phyloP scores from a whole-genome alignment of 2,113 vertebrate genomes.

The Albula goreensis region DNA sequence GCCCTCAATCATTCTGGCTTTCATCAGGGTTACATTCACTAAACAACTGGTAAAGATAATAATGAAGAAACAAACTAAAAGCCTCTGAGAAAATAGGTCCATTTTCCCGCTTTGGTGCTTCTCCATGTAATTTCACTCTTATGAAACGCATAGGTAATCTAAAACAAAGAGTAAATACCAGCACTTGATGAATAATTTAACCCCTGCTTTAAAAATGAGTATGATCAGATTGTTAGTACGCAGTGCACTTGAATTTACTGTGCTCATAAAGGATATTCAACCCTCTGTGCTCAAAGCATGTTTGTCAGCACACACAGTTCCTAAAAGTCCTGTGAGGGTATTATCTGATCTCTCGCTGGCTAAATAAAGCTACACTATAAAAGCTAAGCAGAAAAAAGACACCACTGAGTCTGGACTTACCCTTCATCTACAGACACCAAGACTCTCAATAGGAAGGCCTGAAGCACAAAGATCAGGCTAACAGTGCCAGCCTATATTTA shows the following conservation, averaged over 20 bases:
- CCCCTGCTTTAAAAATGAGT: background rate
- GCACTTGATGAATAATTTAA: background rate
- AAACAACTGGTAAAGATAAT: background rate
- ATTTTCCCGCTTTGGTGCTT: background rate
- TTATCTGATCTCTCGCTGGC: background rate
- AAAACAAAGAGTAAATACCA: background rate
- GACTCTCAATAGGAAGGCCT: background rate
- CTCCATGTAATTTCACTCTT: no score
- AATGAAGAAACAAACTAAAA: background rate
- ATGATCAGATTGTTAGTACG: background rate
- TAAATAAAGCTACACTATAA: slow-evolving; percentile 15
- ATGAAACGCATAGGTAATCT: background rate
- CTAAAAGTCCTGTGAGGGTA: background rate
- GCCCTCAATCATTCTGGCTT: background rate
- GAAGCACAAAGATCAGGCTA: background rate
- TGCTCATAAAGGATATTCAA: background rate
- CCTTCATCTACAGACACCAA: background rate
- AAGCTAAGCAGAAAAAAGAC: background rate
- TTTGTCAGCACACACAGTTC: background rate
- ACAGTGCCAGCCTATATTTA: background rate
- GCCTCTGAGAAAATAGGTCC: background rate
- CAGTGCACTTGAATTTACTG: background rate
- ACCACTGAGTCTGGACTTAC: background rate
- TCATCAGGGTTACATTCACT: background rate
- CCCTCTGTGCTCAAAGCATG: background rate